phyloP scores from a whole-genome alignment of 2,113 vertebrate species.

The Microcebus jonahi region DNA sequence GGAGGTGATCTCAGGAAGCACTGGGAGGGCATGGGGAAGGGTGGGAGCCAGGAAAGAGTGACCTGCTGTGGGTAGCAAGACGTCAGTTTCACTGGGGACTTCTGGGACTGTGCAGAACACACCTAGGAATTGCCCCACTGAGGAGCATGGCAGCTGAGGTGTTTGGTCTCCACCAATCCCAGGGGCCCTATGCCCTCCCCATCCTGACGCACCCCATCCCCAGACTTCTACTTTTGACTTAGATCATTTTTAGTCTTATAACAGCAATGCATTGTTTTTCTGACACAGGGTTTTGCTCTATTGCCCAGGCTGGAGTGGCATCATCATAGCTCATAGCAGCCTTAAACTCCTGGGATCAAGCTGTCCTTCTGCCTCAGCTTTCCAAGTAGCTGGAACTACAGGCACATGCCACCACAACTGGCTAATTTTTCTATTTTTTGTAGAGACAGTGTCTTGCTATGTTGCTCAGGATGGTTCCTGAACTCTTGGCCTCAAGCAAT shows the following conservation, averaged over 20 bases:
- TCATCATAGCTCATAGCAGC: no score
- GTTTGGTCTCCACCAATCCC: neutral
- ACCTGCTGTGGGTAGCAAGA: neutral
- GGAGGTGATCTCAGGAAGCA: neutral
- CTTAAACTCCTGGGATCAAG: no score
- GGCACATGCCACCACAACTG: no score
- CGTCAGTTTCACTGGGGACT: neutral
- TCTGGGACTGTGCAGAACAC: neutral
- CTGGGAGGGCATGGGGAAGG: neutral
- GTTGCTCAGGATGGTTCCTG: no score
- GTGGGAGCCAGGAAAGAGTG: neutral
- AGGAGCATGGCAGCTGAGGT: neutral
- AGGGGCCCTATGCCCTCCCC: no score
- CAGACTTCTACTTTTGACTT: neutral
- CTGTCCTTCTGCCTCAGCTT: no score
- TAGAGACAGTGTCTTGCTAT: no score
- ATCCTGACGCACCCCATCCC: neutral
- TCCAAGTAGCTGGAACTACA: no score
- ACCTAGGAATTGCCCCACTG: neutral
- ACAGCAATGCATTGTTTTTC: neutral
- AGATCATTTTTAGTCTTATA: neutral
- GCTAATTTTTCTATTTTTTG: no score
- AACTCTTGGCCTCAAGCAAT: no score
- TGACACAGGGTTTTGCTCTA: no score
- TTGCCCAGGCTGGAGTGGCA: no score